Evolutionary conservation across 2,797 vertebrate genomes (phyloP), one percentile per base, ranked within the genome.

Genomic region (Sebastes paucispinis): DNA sequence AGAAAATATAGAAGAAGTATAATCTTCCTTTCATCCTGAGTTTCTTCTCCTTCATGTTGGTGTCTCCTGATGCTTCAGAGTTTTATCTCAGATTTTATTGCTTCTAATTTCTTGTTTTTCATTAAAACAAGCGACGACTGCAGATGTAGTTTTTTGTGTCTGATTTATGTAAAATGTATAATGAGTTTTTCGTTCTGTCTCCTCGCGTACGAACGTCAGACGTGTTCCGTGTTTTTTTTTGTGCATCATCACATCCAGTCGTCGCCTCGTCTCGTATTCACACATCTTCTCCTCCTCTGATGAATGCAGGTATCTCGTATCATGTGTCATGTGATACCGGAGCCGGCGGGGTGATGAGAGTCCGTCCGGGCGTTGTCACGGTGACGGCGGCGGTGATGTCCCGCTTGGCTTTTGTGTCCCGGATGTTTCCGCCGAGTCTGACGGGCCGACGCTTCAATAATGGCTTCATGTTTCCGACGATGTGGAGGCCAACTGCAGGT

Each of bases 301-400:
- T 87, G 76, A 83, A 84, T 75, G 58, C 63, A 57, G 47, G 69
- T 73, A 34, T 89, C 85, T 59, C 2, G 6, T 88, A 16, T 87
- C 88, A 73, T 32, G 65, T 73, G 88, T 73, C 80, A 75, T 60
- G 60, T 36, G 89, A 92, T 76, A 75, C 20, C 3, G 55, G 29
- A 68, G 69, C 36, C 39, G 43, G 70, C 54, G 1, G 57, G 71
- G 73, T 25, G 86, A 82, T 86, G 89, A 88, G 75, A 83, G 81
- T 63, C 64, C 47, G 63, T 50, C 76, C 5, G 27, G 9, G 2
- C 3, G 73, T 79, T 64, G 82, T 81, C 80, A 75, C 34, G 81
- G 71, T 2, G 70, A 90, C 20, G 59, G n/a, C 34, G 82, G 31
- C 4, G 36, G 66, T 11, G 66, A 79, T 11, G 60, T 52, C 2